Evolutionary conservation across 1,140 invertebrate species (phyloP).

Genomic region (Pseudoatta argentina): DNA sequence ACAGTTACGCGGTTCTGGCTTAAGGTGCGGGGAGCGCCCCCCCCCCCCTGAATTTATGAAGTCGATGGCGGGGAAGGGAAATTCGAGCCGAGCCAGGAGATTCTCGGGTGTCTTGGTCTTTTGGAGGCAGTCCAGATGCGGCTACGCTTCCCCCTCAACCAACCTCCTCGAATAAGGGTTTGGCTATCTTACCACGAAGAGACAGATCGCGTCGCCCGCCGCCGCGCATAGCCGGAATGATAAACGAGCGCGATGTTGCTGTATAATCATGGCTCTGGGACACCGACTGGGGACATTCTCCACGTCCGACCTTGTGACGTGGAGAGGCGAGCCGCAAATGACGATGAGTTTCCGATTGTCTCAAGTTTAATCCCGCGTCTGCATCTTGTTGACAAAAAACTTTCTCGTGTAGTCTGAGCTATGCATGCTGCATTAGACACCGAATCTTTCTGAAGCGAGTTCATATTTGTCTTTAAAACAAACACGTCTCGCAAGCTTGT

Average conservation of each 20-base stretch:
- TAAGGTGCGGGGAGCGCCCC: conserved; percentile 65
- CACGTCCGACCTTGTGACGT: conserved; percentile 44
- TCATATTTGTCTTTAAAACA: not conserved
- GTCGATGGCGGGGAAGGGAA: conserved; percentile 65
- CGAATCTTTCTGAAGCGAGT: not conserved
- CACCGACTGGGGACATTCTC: conserved; percentile 63
- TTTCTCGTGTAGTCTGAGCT: conserved; percentile 3
- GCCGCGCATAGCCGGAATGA: conserved; percentile 78
- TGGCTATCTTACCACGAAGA: conserved; percentile 82
- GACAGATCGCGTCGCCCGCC: conserved; percentile 80
- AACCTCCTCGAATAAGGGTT: conserved; percentile 76
- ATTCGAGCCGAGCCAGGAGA: conserved; percentile 74
- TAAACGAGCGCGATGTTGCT: conserved; percentile 82
- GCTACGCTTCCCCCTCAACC: conserved; percentile 65
- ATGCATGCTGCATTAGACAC: not conserved
- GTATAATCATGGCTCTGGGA: conserved; percentile 79
- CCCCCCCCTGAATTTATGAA: conserved; percentile 80
- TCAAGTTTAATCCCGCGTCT: conserved; percentile 1
- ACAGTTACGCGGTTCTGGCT: conserved; percentile 82
- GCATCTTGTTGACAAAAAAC: conserved; percentile 38
- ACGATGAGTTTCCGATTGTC: conserved; percentile 44
- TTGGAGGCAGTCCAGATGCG: conserved; percentile 83
- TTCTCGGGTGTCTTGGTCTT: conserved; percentile 81
- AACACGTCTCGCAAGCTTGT: not conserved
- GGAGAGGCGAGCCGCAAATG: conserved; percentile 36